phyloP scores from a whole-genome alignment of 2,888 invertebrate genomes.

The Rotaria sp. region DNA sequence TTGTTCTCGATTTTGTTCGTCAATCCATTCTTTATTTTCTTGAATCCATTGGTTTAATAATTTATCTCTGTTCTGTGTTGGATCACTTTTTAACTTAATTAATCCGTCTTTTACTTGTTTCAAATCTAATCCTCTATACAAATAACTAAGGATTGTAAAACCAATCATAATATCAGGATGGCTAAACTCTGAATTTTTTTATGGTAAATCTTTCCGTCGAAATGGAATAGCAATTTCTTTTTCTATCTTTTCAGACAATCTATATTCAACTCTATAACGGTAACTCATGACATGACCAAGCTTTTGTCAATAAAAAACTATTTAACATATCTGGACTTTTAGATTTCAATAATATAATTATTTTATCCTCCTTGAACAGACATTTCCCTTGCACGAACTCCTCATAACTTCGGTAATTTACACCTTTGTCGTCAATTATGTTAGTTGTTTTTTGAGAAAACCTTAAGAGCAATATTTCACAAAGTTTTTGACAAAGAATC shows the following conservation, averaged over 20 bases:
- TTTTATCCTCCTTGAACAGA: neutral
- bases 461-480: neutral
- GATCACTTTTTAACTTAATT: neutral
- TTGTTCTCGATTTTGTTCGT: neutral
- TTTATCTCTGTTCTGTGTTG: neutral
- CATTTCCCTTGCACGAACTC: neutral
- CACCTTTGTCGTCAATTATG: neutral
- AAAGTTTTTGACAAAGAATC: neutral
- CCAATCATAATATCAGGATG: neutral
- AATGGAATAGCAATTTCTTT: neutral
- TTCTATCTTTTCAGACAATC: neutral
- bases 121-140: neutral
- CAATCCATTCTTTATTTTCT: neutral
- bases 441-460: neutral
- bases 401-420: neutral
- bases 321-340: neutral
- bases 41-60: neutral
- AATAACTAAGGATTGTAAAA: neutral
- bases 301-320: neutral
- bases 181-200: neutral
- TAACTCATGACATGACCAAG: conserved; percentile 13
- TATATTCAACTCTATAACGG: neutral
- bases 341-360: neutral
- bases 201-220: neutral
- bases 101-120: neutral